phyloP scores from a whole-genome alignment of 2,797 vertebrate genomes.

The Pseudochromis fuscus region DNA sequence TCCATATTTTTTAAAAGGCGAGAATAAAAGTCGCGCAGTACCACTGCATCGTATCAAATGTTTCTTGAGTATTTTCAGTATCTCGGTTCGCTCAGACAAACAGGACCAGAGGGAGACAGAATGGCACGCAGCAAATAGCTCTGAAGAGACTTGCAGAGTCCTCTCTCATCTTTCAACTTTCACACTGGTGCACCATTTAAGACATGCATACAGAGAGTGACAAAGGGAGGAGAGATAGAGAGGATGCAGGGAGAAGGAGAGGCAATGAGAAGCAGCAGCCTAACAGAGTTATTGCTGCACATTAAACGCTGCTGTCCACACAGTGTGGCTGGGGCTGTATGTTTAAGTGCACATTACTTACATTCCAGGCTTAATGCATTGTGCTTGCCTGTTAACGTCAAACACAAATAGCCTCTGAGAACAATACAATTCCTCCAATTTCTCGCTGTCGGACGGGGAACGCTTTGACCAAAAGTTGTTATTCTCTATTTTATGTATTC shows the following conservation, averaged over 20 bases:
- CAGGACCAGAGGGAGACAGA: conserved; percentile 48
- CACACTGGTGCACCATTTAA: conserved; percentile 61
- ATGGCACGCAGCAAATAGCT: conserved; percentile 55
- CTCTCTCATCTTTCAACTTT: conserved; percentile 65
- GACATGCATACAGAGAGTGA: conserved; percentile 59
- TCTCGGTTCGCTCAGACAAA: conserved; percentile 47
- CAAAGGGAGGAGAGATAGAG: conserved; percentile 49
- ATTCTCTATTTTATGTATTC: conserved; percentile 43
- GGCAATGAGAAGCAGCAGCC: conserved; percentile 58
- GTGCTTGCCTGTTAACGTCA: conserved; percentile 72
- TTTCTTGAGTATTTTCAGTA: conserved; percentile 53
- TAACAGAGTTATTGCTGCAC: conserved; percentile 69
- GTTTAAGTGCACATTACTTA: conserved; percentile 83
- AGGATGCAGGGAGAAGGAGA: conserved; percentile 47
- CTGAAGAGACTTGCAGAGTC: conserved; percentile 55
- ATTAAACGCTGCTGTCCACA: conserved; percentile 75
- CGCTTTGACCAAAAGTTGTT: conserved; percentile 38
- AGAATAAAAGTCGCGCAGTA: conserved; percentile 38
- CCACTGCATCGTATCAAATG: conserved; percentile 52
- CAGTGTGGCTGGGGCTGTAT: conserved; percentile 55
- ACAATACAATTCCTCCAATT: conserved; percentile 51
- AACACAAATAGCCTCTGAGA: conserved; percentile 71
- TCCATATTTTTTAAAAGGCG: conserved; percentile 32
- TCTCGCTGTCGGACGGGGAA: conserved; percentile 34
- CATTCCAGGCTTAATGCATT: conserved; percentile 78